Evolutionary conservation across 2,113 vertebrate species (phyloP), one percentile per base, ranked within the genome.

Genomic region (Syngnathus typhle): DNA sequence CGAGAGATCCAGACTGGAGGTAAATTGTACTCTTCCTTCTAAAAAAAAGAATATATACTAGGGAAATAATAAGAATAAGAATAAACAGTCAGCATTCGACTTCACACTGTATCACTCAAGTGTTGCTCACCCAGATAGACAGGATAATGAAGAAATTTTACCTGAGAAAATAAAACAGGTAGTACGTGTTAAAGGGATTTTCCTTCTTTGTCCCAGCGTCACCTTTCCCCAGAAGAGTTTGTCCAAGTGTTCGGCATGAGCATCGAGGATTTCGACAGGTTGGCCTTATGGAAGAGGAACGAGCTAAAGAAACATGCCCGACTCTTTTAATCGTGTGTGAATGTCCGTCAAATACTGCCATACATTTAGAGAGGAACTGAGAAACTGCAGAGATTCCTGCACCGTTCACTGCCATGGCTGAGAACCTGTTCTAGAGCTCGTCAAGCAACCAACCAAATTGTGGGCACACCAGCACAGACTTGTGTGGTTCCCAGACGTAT

Each of bases 251-350:
- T 99, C 1, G 94, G 95, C 56, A 98, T 99, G 97, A 97, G 93
- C 69, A 89, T 98, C 60, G 92, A 94, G 0, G 96, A 99, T 69
- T 99, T 99, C 23, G 97, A 99, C 89, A 94, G 95, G 55, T 92
- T 99, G 85, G 95, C 97, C 71, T 91, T 99, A 84, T 99, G 97
- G 97, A 99, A 98, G 89, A 93, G 94, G 80, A 99, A 99, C 1
- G 97, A 98, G 85, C 89, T 99, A 70, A 99, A 99, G 91, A 99
- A 98, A 88, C 95, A 98, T 77, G 95, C 96, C 27, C 91, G 96
- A 82, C 94, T 99, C 54, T 99, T 99, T 88, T 99, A 92, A 91
- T 61, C 8, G 7, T 13, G n/a, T 0, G 7, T 2, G 6, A 43
- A 73, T 60, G 0, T 37, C 10, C 0, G 10, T 43, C n/a, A 41